Evolutionary conservation across 2,113 vertebrate species (phyloP).

Genomic region (Brienomyrus brachyistius): DNA sequence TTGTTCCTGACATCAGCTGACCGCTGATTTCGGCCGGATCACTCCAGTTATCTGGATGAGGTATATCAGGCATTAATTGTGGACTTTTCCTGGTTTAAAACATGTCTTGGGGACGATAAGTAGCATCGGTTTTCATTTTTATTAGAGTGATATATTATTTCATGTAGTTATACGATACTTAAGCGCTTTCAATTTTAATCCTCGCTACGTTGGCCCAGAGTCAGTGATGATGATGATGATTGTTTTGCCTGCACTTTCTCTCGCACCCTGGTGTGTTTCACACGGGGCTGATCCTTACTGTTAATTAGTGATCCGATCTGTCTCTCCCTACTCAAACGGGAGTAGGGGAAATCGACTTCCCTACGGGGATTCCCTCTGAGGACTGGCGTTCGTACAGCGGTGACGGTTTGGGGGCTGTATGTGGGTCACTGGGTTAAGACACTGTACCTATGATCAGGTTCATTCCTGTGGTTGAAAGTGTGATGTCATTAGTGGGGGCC

Average conservation of each 20-base stretch:
- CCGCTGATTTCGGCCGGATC: background rate
- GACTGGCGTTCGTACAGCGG: background rate
- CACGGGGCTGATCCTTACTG: background rate
- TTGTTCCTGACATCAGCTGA: background rate
- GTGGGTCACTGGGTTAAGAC: background rate
- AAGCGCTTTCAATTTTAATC: background rate
- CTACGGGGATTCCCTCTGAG: background rate
- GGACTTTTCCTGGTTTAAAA: background rate
- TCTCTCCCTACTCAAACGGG: background rate
- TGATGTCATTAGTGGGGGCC: background rate
- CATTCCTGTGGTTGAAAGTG: background rate
- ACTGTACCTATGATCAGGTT: background rate
- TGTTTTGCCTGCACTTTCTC: background rate
- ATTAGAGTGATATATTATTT: background rate
- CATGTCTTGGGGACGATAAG: background rate
- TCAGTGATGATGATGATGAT: background rate
- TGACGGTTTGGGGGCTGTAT: background rate
- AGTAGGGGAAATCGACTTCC: background rate
- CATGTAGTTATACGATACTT: background rate
- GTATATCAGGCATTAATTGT: background rate
- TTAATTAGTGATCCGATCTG: background rate
- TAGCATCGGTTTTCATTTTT: background rate
- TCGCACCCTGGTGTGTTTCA: background rate
- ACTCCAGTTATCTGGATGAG: background rate
- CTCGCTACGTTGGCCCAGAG: background rate